Evolutionary conservation across 2,888 invertebrate species (phyloP).

Genomic region (Dorcus parallelipipedus): DNA sequence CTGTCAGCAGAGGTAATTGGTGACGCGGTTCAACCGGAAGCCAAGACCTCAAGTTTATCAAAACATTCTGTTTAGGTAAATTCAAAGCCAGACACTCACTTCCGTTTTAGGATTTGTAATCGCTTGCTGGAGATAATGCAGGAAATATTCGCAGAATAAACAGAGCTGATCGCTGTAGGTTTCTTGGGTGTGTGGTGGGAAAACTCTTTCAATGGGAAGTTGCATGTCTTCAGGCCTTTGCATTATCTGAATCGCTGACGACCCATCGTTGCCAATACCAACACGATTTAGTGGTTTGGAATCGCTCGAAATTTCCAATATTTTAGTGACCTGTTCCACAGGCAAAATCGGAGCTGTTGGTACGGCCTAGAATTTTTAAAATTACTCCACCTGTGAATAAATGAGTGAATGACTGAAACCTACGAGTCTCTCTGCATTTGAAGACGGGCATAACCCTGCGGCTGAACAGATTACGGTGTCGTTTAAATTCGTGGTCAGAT

Average conservation of each 20-base stretch:
- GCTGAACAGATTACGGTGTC: slow-evolving; percentile 67
- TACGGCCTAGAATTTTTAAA: slow-evolving; percentile 19
- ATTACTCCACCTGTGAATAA: not conserved
- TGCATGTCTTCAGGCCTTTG: slow-evolving; percentile 43
- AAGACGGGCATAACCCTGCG: slow-evolving; percentile 64
- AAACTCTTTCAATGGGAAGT: slow-evolving; percentile 55
- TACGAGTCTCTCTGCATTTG: slow-evolving; percentile 25
- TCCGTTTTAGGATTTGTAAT: slow-evolving; percentile 67
- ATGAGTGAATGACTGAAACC: not conserved
- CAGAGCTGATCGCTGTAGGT: slow-evolving; percentile 57
- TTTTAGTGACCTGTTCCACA: slow-evolving; percentile 48
- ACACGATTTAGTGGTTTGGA: slow-evolving; percentile 12
- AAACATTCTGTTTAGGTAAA: not conserved
- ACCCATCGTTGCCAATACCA: slow-evolving; percentile 3
- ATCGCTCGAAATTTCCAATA: slow-evolving; percentile 30
- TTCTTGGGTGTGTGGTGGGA: slow-evolving; percentile 39
- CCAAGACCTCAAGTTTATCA: not conserved
- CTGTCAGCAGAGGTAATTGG: not conserved
- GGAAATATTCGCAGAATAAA: slow-evolving; percentile 76
- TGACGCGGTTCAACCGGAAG: not conserved
- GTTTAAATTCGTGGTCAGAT: slow-evolving; percentile 65
- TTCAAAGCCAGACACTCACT: slow-evolving; percentile 44
- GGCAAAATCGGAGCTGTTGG: slow-evolving; percentile 64
- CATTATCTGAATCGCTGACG: slow-evolving; percentile 21
- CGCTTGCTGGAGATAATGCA: slow-evolving; percentile 74